Percentiles rank a stretch among this genome's conserved stretches.
Conservation (phyloP, 2,113 vertebrate species). For the Parus major region DNA sequence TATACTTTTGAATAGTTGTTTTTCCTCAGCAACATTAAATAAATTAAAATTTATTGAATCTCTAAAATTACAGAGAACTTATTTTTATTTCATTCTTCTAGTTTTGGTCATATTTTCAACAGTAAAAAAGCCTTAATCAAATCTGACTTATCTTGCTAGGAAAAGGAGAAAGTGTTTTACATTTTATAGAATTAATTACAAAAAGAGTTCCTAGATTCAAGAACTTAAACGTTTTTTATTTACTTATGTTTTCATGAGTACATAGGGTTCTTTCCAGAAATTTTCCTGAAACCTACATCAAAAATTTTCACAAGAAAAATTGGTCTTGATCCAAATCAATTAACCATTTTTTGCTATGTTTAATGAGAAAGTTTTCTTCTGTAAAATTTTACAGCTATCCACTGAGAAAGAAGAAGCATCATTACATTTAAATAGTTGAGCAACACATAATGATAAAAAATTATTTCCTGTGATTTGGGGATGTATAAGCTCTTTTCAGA, state of each 20-base stretch:
- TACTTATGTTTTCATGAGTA: neutral
- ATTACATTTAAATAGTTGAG: neutral
- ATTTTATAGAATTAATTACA: neutral
- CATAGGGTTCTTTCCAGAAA: neutral
- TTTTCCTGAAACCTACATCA: neutral
- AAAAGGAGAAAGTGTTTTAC: neutral
- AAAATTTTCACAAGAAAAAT: neutral
- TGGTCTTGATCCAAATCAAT: neutral
- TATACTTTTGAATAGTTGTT: neutral
- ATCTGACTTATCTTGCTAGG: neutral
- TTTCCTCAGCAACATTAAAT: neutral
- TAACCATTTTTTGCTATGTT: neutral
- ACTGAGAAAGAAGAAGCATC: neutral
- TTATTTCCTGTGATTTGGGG: neutral
- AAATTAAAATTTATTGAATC: neutral
- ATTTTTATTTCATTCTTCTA: neutral
- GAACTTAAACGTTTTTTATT: neutral
- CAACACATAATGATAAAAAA: neutral
- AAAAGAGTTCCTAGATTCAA: neutral
- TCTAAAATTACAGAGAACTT: neutral
- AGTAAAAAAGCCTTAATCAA: neutral
- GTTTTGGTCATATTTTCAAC: neutral
- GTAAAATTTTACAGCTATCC: neutral
- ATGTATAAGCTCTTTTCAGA: neutral
- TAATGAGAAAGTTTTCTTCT: neutral